phyloP scores from a whole-genome alignment of 2,888 invertebrate species.

The Ceramica pisi region DNA sequence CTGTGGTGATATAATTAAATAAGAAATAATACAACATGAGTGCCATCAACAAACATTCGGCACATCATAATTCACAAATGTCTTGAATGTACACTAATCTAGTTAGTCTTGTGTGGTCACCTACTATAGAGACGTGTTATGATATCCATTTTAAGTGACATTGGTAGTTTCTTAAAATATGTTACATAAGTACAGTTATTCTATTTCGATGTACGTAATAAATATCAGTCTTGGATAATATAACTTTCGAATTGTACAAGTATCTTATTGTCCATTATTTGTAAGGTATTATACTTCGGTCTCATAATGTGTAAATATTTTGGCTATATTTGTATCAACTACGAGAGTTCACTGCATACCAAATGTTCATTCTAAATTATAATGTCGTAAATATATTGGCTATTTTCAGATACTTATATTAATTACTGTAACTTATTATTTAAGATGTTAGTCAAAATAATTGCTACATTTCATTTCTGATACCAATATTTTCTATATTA shows the following conservation, averaged over 20 bases:
- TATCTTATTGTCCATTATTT: conserved; percentile 82
- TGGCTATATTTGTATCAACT: conserved; percentile 74
- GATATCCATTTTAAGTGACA: conserved; percentile 46
- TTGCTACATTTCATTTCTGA: conserved; percentile 63
- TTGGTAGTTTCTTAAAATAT: conserved; percentile 47
- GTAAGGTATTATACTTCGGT: conserved; percentile 74
- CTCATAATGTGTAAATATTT: conserved; percentile 79
- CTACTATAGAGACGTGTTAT: conserved; percentile 36
- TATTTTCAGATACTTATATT: conserved; percentile 78
- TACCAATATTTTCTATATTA: conserved; percentile 71
- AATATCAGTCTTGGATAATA: conserved; percentile 69
- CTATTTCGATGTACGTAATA: conserved; percentile 52
- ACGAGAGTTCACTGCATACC: conserved; percentile 75
- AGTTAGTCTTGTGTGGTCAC: conserved; percentile 35
- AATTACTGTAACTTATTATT: conserved; percentile 73
- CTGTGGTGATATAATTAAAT: conserved; percentile 68
- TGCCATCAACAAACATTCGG: conserved; percentile 68
- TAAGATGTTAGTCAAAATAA: conserved; percentile 63
- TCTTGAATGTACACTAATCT: conserved; percentile 44
- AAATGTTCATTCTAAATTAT: conserved; percentile 79
- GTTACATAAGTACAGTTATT: conserved; percentile 61
- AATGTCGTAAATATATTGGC: conserved; percentile 72
- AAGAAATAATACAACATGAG: conserved; percentile 61
- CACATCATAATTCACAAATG: conserved; percentile 47
- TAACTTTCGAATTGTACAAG: conserved; percentile 76